Evolutionary conservation across 2,797 vertebrate genomes (phyloP), one percentile per base, ranked within the genome.

Genomic region (Lycodopsis pacificus): DNA sequence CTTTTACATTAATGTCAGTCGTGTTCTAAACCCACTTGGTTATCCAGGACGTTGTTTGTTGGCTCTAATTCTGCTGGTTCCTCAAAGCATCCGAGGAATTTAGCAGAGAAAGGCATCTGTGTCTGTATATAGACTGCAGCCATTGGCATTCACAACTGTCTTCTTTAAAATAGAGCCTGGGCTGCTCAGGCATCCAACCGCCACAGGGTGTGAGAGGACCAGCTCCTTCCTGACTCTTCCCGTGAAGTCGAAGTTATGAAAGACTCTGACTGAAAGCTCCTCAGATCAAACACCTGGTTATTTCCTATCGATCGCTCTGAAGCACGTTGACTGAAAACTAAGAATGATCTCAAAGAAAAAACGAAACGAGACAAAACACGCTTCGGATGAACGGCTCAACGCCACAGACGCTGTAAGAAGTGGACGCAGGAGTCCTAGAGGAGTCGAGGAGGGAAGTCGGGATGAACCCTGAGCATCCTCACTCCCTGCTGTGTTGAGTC

Each of bases 81-180:
- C 65, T 78, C 59, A 9, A 88, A 85, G 82, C 85, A 86, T 92
- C 30, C 64, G 65, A 67, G 85, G 89, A 92, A 93, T 93, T 76
- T 49, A 84, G 85, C 83, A 88, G 85, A 90, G 87, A 88, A 89
- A 90, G 81, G 80, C 86, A 81, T 73, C 80, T 22, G 80, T 71
- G 65, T 85, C 86, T 90, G 89, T 92, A 88, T 92, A 77, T 92
- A 91, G 91, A 88, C 80, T 51, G 30, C 0, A 44, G 82, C 62
- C 85, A 3, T 25, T 84, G 87, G 90, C 89, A 93, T 92, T 84
- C 84, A 81, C 91, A 94, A 91, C 90, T 93, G 93, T 87, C 86
- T 34, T 70, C 76, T 88, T 90, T 44, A 86, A 93, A 95, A 94
- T 94, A 94, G 89, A 90, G 86, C 71, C 27, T 49, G 4, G 77